Conservation (phyloP, 2,888 invertebrate species). For the Ephialtes manifestator region DNA sequence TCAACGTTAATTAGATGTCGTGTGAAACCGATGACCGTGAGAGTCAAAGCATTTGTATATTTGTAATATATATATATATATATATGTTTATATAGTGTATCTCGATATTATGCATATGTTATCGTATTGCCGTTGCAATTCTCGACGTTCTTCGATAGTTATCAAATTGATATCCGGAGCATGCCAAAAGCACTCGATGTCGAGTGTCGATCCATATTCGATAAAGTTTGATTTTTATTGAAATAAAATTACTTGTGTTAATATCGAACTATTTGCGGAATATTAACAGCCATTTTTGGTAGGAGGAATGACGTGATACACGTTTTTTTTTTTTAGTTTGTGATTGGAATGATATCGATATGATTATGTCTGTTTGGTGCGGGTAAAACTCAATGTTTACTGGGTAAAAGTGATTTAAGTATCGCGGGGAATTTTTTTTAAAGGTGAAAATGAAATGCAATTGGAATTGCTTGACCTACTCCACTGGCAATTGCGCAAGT, state of each 20-base stretch:
- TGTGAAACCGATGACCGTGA: constrained; percentile 81
- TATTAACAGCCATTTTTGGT: neutral
- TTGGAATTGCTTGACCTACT: constrained; percentile 6
- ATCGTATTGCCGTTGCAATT: constrained; percentile 26
- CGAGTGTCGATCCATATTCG: constrained; percentile 7
- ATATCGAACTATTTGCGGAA: neutral
- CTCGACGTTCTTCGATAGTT: constrained; percentile 17
- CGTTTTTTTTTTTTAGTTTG: neutral
- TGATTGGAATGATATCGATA: neutral
- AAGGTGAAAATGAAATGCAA: neutral
- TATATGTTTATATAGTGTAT: constrained; percentile 5
- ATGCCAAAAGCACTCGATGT: constrained; percentile 20
- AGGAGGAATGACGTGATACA: neutral
- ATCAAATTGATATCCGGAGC: constrained; percentile 46
- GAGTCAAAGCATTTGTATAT: constrained; percentile 73
- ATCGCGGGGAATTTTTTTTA: neutral
- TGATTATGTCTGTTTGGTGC: neutral
- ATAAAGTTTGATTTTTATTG: constrained; percentile 5
- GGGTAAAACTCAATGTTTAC: neutral
- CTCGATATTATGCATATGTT: constrained; percentile 45
- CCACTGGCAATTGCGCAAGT: neutral
- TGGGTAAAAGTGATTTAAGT: neutral
- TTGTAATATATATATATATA: neutral
- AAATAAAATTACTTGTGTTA: neutral
- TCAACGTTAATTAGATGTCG: constrained; percentile 78